Evolutionary conservation across 2,113 vertebrate genomes (phyloP), one percentile per base, ranked within the genome.

Genomic region (Circaetus cinerascens): DNA sequence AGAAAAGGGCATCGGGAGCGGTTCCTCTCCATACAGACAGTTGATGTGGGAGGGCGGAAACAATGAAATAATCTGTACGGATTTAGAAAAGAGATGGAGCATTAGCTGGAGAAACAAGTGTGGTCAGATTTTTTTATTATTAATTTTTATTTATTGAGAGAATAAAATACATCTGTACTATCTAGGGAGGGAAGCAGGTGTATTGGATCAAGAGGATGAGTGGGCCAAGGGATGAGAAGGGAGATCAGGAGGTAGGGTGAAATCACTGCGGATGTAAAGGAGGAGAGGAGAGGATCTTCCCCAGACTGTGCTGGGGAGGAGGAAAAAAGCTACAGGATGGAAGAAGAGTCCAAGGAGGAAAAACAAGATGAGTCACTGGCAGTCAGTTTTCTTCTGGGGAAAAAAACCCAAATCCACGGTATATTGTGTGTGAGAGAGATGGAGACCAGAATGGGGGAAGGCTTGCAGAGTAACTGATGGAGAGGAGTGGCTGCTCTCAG

Each of bases 371-470:
- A 40, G 48, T 83, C 62, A 11, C n/a, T 27, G 45, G 5, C 45
- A 48, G n/a, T 25, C 10, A 43, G 30, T 51, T 71, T 45, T 60
- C 26, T 55, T 57, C 25, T 27, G 18, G 15, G 20, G 7, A 1
- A 32, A 8, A 53, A 41, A 27, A 1, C 1, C 29, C 13, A 59
- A 56, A 6, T 6, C 32, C 10, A 14, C 1, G 4, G 23, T 11
- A 7, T 11, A 5, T 38, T 25, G 11, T 41, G 8, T 1, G 0
- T 6, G 2, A 66, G 77, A 40, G 13, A 38, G 50, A 11, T 21
- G 40, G 74, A 69, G 38, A 68, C 5, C 25, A 20, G 45, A 25
- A 40, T 0, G 1, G 13, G 26, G 14, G n/a, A 41, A 34, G 18
- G 12, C 45, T 53, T 60, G 57, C 8, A 21, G 46, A 57, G 13